Base-by-base conservation (phyloP, 2,888 invertebrate genomes). In the Lasioglossum zephyrum region DNA sequence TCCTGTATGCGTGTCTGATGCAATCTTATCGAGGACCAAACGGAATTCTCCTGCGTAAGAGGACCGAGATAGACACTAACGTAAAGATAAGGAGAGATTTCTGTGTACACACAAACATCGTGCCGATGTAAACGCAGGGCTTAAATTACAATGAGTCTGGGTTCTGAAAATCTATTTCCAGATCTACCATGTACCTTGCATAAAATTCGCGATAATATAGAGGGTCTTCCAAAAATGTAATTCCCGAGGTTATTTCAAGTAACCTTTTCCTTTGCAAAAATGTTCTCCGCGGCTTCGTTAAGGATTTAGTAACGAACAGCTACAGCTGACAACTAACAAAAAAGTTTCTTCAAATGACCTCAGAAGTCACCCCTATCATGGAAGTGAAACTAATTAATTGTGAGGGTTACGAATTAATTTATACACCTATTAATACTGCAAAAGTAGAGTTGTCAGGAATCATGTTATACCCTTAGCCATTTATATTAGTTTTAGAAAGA, bases 71-170 rank as follows among this genome's bases (percentile, higher is more conserved):
- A 78, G 22, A 86, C 39, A 26, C 31, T n/a, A 81, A 82, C n/a
- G 63, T 49, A 31, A 53, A 82, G 87, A 86, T 89, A 83, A 88
- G 82, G 76, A n/a, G 82, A 77, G 73, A 57, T 82, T 57, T 74
- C 70, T 76, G 41, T 73, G 80, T 81, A 84, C 79, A 49, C n/a
- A 78, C 76, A 73, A 41, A 76, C 26, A 18, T 63, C 53, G 22
- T 39, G n/a, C n/a, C 44, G 70, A 6, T 41, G 36, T 47, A 57
- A 70, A 63, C 47, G 8, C 26, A 73, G 1, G 3, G 18, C n/a
- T 73, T 47, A 31, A 73, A 47, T 63, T 73, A 70, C 69, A 22
- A 69, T 39, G n/a, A 44, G 44, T 8, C 41, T 73, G 26, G 22
- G 18, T 13, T 31, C 4, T 39, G 69, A 47, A 41, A 53, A 2